Conservation (phyloP, 35 echinoderm and acorn worm genomes). For the Ophiothrix spiculata region DNA sequence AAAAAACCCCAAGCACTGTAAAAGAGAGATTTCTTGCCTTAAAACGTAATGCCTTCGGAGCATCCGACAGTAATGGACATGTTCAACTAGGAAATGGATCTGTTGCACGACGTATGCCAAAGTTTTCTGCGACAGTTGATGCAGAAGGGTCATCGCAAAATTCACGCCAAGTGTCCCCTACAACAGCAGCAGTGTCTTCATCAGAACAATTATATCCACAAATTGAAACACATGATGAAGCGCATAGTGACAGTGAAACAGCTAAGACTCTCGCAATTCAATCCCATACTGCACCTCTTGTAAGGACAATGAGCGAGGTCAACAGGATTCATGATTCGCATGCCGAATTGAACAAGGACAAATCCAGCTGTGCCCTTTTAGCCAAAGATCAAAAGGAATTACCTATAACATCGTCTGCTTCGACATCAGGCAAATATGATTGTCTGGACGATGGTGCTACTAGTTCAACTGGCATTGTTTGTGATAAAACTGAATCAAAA, state of each 20-base stretch:
- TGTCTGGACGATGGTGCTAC: not conserved
- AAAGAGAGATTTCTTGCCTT: slow-evolving; percentile 8
- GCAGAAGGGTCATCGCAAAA: not conserved
- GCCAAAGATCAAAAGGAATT: not conserved
- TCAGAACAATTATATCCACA: not conserved
- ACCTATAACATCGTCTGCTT: not conserved
- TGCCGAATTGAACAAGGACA: not conserved
- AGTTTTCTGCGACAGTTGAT: not conserved
- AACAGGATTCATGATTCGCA: not conserved
- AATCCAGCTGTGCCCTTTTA: not conserved
- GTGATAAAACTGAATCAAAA: not conserved
- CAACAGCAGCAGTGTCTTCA: not conserved
- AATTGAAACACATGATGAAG: not conserved
- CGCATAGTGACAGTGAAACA: not conserved
- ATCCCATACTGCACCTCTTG: not conserved
- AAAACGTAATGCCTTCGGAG: not conserved
- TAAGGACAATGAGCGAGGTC: not conserved
- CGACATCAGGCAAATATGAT: too few relatives aligned
- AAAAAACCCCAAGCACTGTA: not conserved
- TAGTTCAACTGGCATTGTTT: not conserved
- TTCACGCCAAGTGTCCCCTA: not conserved
- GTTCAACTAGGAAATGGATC: slow-evolving; percentile 5
- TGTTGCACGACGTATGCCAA: not conserved
- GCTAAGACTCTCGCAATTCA: not conserved
- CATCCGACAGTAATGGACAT: not conserved